Conservation (phyloP, 1,140 invertebrate species). For the Antheraea mylitta region DNA sequence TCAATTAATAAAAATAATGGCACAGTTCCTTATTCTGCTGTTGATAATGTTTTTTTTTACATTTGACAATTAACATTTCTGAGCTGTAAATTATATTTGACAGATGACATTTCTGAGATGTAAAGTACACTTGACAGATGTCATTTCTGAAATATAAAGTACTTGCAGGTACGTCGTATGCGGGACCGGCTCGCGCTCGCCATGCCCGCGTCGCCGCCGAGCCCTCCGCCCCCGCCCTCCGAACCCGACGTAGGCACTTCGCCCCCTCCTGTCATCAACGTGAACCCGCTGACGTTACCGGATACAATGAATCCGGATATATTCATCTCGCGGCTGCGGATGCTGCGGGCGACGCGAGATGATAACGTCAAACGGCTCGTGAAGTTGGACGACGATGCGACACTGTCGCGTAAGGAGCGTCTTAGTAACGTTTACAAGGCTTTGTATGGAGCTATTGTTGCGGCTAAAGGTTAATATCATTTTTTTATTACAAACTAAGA, state of each 20-base stretch:
- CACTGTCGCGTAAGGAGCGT: conserved; percentile 88
- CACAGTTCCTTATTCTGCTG: too few relatives aligned
- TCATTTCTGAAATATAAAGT: too few relatives aligned
- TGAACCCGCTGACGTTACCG: conserved; percentile 69
- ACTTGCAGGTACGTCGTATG: conserved; percentile 70
- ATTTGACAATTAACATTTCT: too few relatives aligned
- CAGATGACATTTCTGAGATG: too few relatives aligned
- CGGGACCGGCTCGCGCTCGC: conserved; percentile 56
- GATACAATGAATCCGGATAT: conserved; percentile 61
- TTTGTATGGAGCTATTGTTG: conserved; percentile 81
- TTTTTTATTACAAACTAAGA: too few relatives aligned
- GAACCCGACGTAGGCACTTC: conserved; percentile 91
- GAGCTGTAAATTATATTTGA: too few relatives aligned
- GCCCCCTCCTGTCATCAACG: conserved; percentile 87
- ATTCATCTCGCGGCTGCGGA: conserved; percentile 70
- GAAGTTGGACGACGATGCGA: conserved; percentile 91
- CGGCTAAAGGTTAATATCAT: conserved; percentile 80
- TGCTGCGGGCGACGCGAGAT: conserved; percentile 85
- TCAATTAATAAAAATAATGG: too few relatives aligned
- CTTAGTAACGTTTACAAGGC: conserved; percentile 88
- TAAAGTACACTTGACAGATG: too few relatives aligned
- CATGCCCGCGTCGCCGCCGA: conserved; percentile 34
- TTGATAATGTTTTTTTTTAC: too few relatives aligned
- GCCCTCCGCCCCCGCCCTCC: conserved; percentile 83
- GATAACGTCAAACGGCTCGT: conserved; percentile 89